phyloP scores from a whole-genome alignment of 2,797 vertebrate species.

The Petrocephalus schoutedeni region DNA sequence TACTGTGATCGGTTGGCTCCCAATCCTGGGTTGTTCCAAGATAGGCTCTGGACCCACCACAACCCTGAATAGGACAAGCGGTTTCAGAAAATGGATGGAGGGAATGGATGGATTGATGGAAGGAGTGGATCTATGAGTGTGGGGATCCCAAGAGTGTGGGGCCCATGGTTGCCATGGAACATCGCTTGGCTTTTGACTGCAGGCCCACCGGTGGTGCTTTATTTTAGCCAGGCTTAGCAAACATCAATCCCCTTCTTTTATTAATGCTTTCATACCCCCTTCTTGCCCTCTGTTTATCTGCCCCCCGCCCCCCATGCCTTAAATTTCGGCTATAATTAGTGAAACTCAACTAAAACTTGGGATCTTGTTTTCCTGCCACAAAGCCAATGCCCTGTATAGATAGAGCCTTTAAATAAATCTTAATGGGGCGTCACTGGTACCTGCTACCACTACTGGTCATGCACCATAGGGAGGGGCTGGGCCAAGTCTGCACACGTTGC shows the following conservation, averaged over 20 bases:
- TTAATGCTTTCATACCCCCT: background rate
- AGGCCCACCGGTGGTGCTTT: background rate
- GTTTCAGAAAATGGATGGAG: too few species aligned
- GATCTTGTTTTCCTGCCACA: background rate
- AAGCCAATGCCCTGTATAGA: background rate
- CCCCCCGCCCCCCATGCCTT: background rate
- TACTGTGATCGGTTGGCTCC: too few species aligned
- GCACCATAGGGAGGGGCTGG: background rate
- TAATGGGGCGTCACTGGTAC: background rate
- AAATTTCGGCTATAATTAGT: conserved; percentile 16
- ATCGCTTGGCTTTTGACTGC: background rate
- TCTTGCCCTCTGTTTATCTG: background rate
- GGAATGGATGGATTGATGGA: too few species aligned
- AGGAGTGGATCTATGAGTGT: background rate
- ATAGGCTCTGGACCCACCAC: too few species aligned
- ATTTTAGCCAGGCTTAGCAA: background rate
- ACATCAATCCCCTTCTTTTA: background rate
- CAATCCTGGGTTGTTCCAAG: too few species aligned
- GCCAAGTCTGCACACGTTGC: background rate
- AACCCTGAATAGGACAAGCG: too few species aligned
- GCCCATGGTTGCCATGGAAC: background rate
- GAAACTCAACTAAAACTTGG: background rate
- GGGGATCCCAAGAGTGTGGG: too few species aligned
- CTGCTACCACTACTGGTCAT: background rate
- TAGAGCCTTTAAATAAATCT: background rate